phyloP scores from a whole-genome alignment of 2,113 vertebrate species.

The Pituophis catenifer region DNA sequence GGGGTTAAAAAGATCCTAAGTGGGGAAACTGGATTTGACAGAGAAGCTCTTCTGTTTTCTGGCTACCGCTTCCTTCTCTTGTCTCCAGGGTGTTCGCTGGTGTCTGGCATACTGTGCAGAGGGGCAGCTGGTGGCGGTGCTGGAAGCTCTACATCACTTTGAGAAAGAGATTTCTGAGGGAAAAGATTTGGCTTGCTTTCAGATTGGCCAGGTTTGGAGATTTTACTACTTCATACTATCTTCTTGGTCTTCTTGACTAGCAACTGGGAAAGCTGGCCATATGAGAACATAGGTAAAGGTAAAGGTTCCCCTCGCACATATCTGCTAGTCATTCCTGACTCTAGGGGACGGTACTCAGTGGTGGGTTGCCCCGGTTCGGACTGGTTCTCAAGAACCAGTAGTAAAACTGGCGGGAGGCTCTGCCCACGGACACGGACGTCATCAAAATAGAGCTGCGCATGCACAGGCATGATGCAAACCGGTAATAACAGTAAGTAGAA shows the following conservation, averaged over 20 bases:
- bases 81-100: background rate
- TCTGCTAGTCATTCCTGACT: too few relatives aligned
- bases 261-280: background rate
- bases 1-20: background rate
- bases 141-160: background rate
- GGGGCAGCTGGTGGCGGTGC: background rate
- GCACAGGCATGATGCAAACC: too few relatives aligned
- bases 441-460: too few relatives aligned
- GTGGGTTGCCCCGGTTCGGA: too few relatives aligned
- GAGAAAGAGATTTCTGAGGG: background rate
- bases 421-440: too few relatives aligned
- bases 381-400: too few relatives aligned
- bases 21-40: background rate
- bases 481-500: too few relatives aligned
- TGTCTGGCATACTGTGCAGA: slow-evolving; percentile 7
- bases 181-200: background rate
- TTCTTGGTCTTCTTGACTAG: background rate
- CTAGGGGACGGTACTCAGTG: too few relatives aligned
- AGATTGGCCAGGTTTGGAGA: background rate
- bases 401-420: too few relatives aligned
- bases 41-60: too few relatives aligned
- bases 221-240: background rate
- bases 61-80: background rate
- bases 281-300: background rate
- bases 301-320: too few relatives aligned